Base-by-base conservation (phyloP, 1,140 invertebrate species). In the Halotydeus destructor region DNA sequence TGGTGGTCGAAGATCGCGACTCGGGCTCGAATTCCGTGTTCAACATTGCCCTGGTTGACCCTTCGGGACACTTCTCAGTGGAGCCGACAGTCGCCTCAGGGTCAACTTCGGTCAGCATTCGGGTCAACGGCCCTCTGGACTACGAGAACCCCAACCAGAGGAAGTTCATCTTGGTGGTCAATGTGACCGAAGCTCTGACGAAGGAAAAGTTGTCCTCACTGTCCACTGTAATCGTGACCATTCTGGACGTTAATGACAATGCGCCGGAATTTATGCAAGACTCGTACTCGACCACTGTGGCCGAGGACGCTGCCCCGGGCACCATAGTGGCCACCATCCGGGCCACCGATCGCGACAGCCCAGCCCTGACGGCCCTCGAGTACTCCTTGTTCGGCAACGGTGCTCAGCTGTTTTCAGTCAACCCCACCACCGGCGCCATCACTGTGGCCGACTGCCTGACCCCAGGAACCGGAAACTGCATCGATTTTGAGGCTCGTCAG, bases 141-240 rank as follows among this genome's bases (percentile, higher is more conserved):
- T 86, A 82, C 55, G 82, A 88, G 56, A 81, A 89, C 64, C 79
- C 79, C 21, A 86, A 86, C 63, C 78, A 86, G 56, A 67, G 80
- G 45, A 85, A 86, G 60, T 89, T 85, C 56, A 78, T 86, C 50
- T 68, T 88, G 24, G 62, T 84, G 54, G 79, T 80, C 3, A 69
- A 83, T 41, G 83, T 81, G 1, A 77, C 77, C 57, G 82, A 86
- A 53, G 62, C 75, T 2, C 69, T 78, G 48, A 81, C 78, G 2
- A 64, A 68, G 34, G 72, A 75, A 2, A 69, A 69, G 30, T 62
- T 84, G 1, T 78, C 75, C 0, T 86, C 82, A 1, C 84, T 80
- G 3, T 79, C 81, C 0, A 86, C 79, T 11, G 75, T 93, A 2
- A 81, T 73, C 0, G 71, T 93, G 1, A 69, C 71, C 9, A 39